Evolutionary conservation across 2,888 invertebrate species (phyloP), one percentile per base, ranked within the genome.

Genomic region (Myopa tessellatipennis): DNA sequence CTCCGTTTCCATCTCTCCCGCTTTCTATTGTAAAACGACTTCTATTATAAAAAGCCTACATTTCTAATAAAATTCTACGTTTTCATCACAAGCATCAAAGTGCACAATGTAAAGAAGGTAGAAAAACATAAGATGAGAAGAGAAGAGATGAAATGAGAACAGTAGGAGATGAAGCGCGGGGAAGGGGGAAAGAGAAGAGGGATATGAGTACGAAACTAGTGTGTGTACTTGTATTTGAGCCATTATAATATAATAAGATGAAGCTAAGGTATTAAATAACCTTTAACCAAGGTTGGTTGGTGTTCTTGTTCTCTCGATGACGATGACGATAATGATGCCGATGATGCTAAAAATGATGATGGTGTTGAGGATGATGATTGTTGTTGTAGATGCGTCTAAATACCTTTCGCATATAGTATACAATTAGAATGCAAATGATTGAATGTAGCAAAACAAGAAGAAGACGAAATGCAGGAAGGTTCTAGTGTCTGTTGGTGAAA

Each of bases 201-300:
- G n/a, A 55, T 55, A 55, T 14, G 5, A 12, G 10, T n/a, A 12
- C 1, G 50, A 55, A 12, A 55, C 63, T 4, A 10, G 3, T 3
- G 45, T 55, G 55, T 55, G 55, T n/a, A 16, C 10, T 55, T n/a
- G 3, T 45, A 1, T 3, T 45, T 45, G 45, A 45, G 45, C 1
- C 10, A 8, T 45, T 45, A 45, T 45, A 8, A 10, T 10, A 45
- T 8, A 26, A 8, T 61, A 26, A 14, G 61, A 26, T 61, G 69
- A 26, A 18, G 26, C 55, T 52, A 34, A 34, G 8, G 36, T 55
- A 70, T 70, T 18, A 18, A 70, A 55, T 70, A 70, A 70, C 70
- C 70, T 70, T 55, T 16, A 70, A 18, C 34, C 34, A 70, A 70
- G 70, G 70, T 55, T 70, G 26, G 10, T 12, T 61, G n/a, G 18